Evolutionary conservation across 2,888 invertebrate genomes (phyloP).

Genomic region (Myathropa florea): DNA sequence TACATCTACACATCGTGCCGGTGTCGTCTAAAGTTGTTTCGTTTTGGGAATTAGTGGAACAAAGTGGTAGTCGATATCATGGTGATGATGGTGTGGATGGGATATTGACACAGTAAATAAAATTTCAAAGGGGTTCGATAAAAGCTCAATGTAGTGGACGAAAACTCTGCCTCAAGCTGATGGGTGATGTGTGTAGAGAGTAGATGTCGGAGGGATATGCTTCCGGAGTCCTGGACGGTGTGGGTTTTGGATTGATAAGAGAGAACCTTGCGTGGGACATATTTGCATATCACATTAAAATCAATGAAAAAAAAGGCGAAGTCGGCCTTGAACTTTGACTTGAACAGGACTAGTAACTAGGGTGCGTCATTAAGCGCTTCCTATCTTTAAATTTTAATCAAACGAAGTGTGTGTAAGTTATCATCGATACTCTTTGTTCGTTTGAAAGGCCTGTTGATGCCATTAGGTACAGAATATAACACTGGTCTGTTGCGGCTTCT

Average conservation of each 20-base stretch:
- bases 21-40: conserved; percentile 49
- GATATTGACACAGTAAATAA: neutral
- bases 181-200: neutral
- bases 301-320: no score
- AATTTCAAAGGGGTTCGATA: neutral
- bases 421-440: no score
- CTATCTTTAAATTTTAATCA: no score
- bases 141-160: neutral
- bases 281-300: no score
- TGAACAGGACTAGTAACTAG: no score
- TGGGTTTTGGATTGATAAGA: neutral
- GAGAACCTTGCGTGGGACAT: neutral
- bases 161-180: neutral
- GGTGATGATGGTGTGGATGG: neutral
- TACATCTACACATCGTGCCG: conserved; percentile 13
- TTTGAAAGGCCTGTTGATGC: no score
- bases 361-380: no score
- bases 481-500: no score
- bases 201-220: neutral
- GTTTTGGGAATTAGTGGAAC: conserved; percentile 19
- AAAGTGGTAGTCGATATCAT: conserved; percentile 13
- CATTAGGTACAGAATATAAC: no score
- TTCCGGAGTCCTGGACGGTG: no score
- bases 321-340: no score
- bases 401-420: no score